Evolutionary conservation across 2,113 vertebrate genomes (phyloP), one percentile per base, ranked within the genome.

Genomic region (Pluvialis apricaria): DNA sequence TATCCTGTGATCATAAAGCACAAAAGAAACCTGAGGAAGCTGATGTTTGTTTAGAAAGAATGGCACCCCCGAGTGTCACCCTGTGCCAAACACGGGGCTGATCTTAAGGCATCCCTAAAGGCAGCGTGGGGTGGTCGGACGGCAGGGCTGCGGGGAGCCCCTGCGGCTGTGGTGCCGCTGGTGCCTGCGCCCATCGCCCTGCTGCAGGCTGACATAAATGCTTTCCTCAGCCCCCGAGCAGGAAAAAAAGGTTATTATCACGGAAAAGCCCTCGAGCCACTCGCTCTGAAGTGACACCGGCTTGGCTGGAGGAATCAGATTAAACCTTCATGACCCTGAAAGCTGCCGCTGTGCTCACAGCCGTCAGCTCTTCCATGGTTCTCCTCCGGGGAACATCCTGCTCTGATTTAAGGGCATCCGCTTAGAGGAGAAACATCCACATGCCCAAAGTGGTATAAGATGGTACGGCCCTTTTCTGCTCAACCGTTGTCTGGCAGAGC

Each of bases 261-360:
- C 17, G 4, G 47, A 55, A 89, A 76, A 92, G 49, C 66, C 75
- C 82, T 80, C 75, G 25, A 52, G 66, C 5, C 25, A 22, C 70
- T 64, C 2, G 9, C 51, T 73, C 62, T 90, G 52, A 60, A 85
- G 52, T 15, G 62, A 57, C 40, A 79, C 45, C 11, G 2, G 57
- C 49, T 58, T 18, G 32, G 40, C 44, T 87, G 44, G 49, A 89
- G 54, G 61, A 85, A 77, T 57, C 87, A 60, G 52, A 57, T 5
- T 31, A 54, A 88, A 58, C 34, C 31, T 60, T 60, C 45, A 9
- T 10, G 68, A 86, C 60, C n/a, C 78, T 26, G 18, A 52, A 45
- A 81, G 42, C 66, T 66, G 88, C 66, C 0, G 0, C 87, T 28
- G 31, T 18, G 58, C 45, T 66, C 0, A 0, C 32, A 22, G 86